phyloP scores from a whole-genome alignment of 1,140 invertebrate genomes.

The Polypedilum pembai region DNA sequence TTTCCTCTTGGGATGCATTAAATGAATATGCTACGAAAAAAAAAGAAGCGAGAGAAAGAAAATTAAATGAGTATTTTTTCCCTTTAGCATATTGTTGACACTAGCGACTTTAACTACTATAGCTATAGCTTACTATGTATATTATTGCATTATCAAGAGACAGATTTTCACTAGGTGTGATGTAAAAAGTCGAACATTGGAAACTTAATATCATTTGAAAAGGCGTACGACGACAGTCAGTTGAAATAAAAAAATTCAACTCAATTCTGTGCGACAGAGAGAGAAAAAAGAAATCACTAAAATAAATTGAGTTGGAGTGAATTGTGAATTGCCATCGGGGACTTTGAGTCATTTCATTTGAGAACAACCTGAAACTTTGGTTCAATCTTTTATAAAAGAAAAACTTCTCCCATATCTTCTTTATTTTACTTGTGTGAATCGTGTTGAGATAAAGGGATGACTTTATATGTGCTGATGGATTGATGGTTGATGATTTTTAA shows the following conservation, averaged over 20 bases:
- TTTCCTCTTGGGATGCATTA: slow-evolving; percentile 17
- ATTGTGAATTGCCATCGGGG: slow-evolving; percentile 15
- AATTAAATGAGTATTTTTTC: neutral
- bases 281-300: neutral
- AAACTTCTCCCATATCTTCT: no score
- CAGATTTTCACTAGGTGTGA: neutral
- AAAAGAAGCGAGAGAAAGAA: neutral
- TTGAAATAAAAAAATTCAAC: neutral
- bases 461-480: neutral
- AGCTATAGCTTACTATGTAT: neutral
- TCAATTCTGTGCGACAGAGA: neutral
- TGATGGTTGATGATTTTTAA: no score
- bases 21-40: neutral
- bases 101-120: neutral
- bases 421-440: neutral
- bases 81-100: slow-evolving; percentile 8
- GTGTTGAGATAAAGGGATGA: neutral
- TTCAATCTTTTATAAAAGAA: no score
- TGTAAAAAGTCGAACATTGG: slow-evolving; percentile 8
- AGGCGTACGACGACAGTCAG: neutral
- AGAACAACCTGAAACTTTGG: neutral
- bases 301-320: slow-evolving; percentile 18
- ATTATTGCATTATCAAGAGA: slow-evolving; percentile 18
- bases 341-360: neutral
- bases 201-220: slow-evolving; percentile 16